These are phyloP conservation scores for Brevimyrus niger DNA, from an alignment of 2,113 vertebrate species.

Conservation along the genomic window DNA sequence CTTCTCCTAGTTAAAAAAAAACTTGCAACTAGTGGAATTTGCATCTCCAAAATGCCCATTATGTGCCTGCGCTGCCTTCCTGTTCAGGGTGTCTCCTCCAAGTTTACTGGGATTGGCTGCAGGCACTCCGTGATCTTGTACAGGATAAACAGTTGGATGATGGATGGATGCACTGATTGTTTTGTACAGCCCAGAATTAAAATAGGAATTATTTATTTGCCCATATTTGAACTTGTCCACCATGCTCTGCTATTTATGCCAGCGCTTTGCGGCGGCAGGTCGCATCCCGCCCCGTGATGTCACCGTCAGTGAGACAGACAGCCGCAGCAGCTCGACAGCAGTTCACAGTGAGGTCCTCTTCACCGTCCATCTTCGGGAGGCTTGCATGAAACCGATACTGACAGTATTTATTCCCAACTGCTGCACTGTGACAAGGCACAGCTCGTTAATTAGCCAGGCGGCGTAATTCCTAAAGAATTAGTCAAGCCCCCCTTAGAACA, in stretches of 20 bases:
- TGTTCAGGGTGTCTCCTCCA: background rate
- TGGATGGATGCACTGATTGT: background rate
- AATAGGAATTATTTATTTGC: background rate
- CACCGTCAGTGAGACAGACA: slow-evolving; percentile 53
- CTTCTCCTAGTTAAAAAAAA: background rate
- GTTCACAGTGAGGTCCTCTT: slow-evolving; percentile 18
- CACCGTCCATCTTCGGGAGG: background rate
- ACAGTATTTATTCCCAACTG: background rate
- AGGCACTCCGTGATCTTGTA: background rate
- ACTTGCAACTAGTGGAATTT: background rate
- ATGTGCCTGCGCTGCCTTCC: background rate
- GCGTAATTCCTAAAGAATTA: background rate
- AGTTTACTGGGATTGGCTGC: background rate
- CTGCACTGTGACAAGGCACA: background rate
- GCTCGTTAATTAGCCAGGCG: background rate
- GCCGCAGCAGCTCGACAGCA: slow-evolving; percentile 51
- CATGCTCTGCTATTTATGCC: slow-evolving; percentile 18
- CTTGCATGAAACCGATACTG: background rate
- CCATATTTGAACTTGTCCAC: slow-evolving; percentile 10
- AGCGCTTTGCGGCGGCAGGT: slow-evolving; percentile 44
- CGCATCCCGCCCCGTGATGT: slow-evolving; percentile 52
- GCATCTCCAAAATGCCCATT: background rate
- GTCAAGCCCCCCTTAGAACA: slow-evolving; percentile 21
- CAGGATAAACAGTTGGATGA: background rate
- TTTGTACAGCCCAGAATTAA: background rate